A percentile compares a stretch with the other conserved stretches of the same genome.
Conservation (phyloP, 2,113 vertebrate genomes). For the Leptodactylus fuscus region DNA sequence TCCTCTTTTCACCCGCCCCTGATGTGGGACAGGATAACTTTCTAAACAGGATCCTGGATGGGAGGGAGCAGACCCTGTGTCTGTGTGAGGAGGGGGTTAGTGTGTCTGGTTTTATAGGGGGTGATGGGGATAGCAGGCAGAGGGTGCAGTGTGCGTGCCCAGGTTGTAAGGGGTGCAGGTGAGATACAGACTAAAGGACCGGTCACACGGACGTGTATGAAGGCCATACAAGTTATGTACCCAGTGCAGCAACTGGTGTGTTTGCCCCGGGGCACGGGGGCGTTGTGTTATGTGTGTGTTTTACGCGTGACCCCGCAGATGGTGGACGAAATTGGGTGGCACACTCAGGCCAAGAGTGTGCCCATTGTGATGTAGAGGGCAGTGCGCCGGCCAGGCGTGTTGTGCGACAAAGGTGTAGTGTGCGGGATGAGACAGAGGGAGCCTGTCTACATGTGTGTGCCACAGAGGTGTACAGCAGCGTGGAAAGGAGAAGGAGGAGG, state of each 20-base stretch:
- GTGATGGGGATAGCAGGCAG: slow-evolving; percentile 20
- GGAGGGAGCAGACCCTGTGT: slow-evolving; percentile 43
- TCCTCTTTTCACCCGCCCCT: slow-evolving; percentile 36
- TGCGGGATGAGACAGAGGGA: slow-evolving; percentile 13
- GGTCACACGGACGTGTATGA: not conserved
- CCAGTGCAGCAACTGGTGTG: not conserved
- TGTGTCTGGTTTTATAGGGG: slow-evolving; percentile 39
- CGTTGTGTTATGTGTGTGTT: not conserved
- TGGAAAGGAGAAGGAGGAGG: slow-evolving; percentile 30
- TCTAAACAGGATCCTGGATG: slow-evolving; percentile 31
- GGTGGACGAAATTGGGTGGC: not conserved
- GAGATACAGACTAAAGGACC: too few species aligned
- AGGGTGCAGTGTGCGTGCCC: slow-evolving; percentile 12
- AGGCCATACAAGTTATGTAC: not conserved
- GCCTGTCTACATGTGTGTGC: slow-evolving; percentile 40
- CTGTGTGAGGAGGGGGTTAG: slow-evolving; percentile 43
- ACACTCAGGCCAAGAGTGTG: not conserved
- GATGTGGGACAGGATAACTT: slow-evolving; percentile 57
- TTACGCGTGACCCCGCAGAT: not conserved
- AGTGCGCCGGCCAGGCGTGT: not conserved
- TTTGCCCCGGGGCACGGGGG: not conserved
- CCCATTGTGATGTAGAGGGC: not conserved
- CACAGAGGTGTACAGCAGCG: slow-evolving; percentile 26
- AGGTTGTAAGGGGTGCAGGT: not conserved
- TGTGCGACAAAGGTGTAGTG: slow-evolving; percentile 27